These are phyloP conservation scores for Cephalotes varians DNA, from an alignment of 2,888 invertebrate species.

Conservation along the genomic window DNA sequence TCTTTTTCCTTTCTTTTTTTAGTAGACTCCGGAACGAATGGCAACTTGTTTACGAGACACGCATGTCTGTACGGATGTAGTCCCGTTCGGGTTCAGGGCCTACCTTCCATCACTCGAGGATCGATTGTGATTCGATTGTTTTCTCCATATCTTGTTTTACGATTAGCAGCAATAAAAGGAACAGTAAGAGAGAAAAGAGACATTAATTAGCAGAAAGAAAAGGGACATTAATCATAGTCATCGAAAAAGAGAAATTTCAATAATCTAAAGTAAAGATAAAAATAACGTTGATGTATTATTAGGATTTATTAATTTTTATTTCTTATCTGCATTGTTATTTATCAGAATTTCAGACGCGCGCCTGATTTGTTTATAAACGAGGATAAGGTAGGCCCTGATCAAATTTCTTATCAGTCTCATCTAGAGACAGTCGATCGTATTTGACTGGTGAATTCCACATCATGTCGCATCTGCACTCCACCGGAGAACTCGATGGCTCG, in stretches of 20 bases:
- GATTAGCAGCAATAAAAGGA: background rate
- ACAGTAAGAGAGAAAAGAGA: background rate
- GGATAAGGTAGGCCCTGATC: conserved; percentile 22
- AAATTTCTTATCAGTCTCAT: conserved; percentile 10
- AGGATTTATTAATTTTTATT: background rate
- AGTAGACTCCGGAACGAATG: conserved; percentile 30
- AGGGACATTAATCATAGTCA: too few species aligned
- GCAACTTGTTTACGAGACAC: conserved; percentile 40
- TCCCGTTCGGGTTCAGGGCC: conserved; percentile 21
- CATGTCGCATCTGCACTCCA: conserved; percentile 4
- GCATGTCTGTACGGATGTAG: conserved; percentile 39
- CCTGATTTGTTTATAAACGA: too few species aligned
- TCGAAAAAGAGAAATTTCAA: background rate
- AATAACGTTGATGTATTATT: background rate
- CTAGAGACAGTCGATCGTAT: background rate
- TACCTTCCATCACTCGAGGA: conserved; percentile 19
- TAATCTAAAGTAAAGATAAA: background rate
- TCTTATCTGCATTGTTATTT: background rate
- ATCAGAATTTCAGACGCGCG: background rate
- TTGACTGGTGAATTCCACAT: conserved; percentile 1
- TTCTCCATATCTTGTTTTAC: background rate
- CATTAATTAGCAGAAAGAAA: background rate
- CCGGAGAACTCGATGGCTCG: conserved; percentile 1
- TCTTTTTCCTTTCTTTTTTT: conserved; percentile 21
- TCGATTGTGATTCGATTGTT: background rate